Evolutionary conservation across 1,140 invertebrate species (phyloP).

Genomic region (Monochamus saltuarius): DNA sequence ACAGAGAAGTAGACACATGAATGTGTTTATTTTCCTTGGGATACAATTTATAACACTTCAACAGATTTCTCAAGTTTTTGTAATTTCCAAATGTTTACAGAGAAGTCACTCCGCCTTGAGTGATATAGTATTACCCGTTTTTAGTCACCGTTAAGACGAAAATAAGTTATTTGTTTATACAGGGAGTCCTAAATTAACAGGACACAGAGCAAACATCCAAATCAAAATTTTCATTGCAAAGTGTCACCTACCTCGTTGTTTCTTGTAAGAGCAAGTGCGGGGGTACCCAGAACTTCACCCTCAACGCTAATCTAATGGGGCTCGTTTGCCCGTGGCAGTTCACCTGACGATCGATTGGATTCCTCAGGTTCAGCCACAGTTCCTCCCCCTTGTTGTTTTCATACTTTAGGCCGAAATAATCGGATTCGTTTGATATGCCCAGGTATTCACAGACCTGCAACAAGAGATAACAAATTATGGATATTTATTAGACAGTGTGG

Average conservation of each 20-base stretch:
- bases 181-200: no score
- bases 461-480: slow-evolving; percentile 6
- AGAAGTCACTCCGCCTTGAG: no score
- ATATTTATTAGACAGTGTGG: neutral
- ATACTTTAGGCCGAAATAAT: slow-evolving; percentile 83
- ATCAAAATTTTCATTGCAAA: no score
- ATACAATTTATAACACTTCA: no score
- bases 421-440: slow-evolving; percentile 79
- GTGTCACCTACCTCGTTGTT: slow-evolving; percentile 67
- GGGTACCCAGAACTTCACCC: slow-evolving; percentile 88
- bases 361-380: slow-evolving; percentile 82
- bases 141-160: neutral
- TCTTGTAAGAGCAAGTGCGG: slow-evolving; percentile 83
- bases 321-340: slow-evolving; percentile 58
- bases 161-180: no score
- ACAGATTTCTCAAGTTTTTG: no score
- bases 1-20: no score
- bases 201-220: no score
- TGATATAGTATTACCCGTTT: no score
- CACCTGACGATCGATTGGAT: slow-evolving; percentile 75
- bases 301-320: slow-evolving; percentile 58
- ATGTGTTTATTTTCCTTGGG: no score
- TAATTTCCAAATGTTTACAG: no score
- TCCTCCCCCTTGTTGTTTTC: slow-evolving; percentile 70
- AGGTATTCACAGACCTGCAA: slow-evolving; percentile 79